Evolutionary conservation across 1,140 invertebrate genomes (phyloP).

Genomic region (Acyrthosiphon pisum): DNA sequence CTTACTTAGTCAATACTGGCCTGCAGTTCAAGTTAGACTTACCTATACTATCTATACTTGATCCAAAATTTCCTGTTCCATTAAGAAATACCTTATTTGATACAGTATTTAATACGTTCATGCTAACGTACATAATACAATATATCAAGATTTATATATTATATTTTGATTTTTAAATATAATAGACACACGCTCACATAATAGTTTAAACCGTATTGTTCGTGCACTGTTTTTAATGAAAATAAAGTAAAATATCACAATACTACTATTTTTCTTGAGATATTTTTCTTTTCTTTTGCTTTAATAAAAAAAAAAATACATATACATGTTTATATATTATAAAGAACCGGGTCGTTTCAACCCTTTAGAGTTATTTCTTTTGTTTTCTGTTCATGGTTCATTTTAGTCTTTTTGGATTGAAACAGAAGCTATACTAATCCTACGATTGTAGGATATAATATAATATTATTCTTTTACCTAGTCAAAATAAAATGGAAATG

Average conservation of each 20-base stretch:
- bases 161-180: not conserved
- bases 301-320: not conserved
- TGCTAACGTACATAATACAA: not conserved
- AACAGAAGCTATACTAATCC: not conserved
- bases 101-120: not conserved
- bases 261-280: not conserved
- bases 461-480: not conserved
- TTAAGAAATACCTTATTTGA: not conserved
- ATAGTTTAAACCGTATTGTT: not conserved
- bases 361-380: not conserved
- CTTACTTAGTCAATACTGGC: not conserved
- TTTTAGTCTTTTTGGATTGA: not conserved
- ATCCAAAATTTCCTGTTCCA: not conserved
- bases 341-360: not conserved
- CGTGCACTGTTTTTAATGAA: constrained; percentile 26
- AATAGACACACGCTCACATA: not conserved
- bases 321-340: not conserved
- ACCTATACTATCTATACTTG: not conserved
- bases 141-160: not conserved
- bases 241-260: constrained; percentile 28
- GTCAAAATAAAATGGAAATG: not conserved
- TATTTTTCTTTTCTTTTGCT: not conserved
- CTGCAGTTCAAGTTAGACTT: not conserved
- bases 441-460: not conserved
- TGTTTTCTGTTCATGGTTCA: not conserved